A percentile compares a stretch with the other conserved stretches of the same genome.
Conservation (phyloP, 2,888 invertebrate species). For the Iselma pallidipennis region DNA sequence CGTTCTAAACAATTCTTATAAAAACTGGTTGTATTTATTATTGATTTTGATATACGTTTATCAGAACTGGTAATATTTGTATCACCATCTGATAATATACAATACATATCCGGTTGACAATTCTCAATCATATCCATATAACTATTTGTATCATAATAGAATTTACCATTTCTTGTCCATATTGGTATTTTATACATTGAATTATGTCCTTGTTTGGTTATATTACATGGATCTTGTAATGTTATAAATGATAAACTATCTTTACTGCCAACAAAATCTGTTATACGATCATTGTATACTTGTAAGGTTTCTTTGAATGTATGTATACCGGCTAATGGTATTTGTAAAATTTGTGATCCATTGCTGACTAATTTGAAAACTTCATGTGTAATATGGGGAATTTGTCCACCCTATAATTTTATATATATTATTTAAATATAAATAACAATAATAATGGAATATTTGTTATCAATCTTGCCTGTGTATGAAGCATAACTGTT, state of each 20-base stretch:
- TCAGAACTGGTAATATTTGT: slow-evolving; percentile 67
- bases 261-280: slow-evolving; percentile 65
- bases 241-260: slow-evolving; percentile 60
- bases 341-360: slow-evolving; percentile 67
- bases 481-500: slow-evolving; percentile 73
- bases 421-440: slow-evolving; percentile 7
- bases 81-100: slow-evolving; percentile 79
- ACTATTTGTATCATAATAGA: slow-evolving; percentile 64
- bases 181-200: slow-evolving; percentile 71
- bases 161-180: slow-evolving; percentile 80
- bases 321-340: slow-evolving; percentile 72
- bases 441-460: background rate
- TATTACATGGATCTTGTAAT: slow-evolving; percentile 71
- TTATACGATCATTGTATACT: slow-evolving; percentile 66
- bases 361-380: slow-evolving; percentile 68
- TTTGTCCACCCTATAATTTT: slow-evolving; percentile 71
- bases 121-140: slow-evolving; percentile 79
- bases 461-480: slow-evolving; percentile 56
- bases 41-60: slow-evolving; percentile 74
- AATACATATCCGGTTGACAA: slow-evolving; percentile 80
- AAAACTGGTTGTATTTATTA: slow-evolving; percentile 69
- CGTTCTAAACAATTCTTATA: slow-evolving; percentile 70
- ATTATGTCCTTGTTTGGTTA: slow-evolving; percentile 72
- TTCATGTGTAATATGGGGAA: slow-evolving; percentile 81
- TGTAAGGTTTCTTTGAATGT: slow-evolving; percentile 64